Evolutionary conservation across 2,797 vertebrate species (phyloP), one percentile per base, ranked within the genome.

Genomic region (Ateles fusciceps): DNA sequence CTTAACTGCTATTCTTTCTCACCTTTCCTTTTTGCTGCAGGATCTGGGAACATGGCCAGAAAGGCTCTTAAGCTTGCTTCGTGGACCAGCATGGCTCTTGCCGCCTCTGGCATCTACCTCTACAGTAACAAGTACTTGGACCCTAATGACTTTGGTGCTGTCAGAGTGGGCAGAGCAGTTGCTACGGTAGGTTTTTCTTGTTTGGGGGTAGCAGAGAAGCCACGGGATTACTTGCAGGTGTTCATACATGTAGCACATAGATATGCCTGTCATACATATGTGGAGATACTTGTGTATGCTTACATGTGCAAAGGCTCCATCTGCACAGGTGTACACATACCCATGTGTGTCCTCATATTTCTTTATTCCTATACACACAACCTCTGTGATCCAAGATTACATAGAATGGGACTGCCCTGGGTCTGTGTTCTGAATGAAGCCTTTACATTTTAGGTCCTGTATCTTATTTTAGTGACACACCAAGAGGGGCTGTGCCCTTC

Each of bases 91-190:
- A 98, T 98, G 71, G 98, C 98, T 42, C 98, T 99, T 0, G 98
- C 99, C 64, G 98, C 99, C 52, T 99, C 99, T 24, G 99, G 99
- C n/a, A 85, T 99, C 95, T 99, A 99, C 97, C 92, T 99, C 30
- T 99, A 99, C 95, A 98, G 98, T 88, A 98, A 96, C 97, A 98
- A 98, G 93, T 99, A 98, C 89, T 94, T 99, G 98, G 99, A 99
- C 98, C 98, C 99, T 97, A 99, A 98, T 94, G 99, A 99, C 98
- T 99, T 99, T 96, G 99, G 99, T 30, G 93, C 99, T 14, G 97
- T 99, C 96, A 99, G 99, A 96, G 99, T 99, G 44, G 99, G 99
- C 96, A 99, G 99, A 98, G 99, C 99, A 5, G 99, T 99, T 72
- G 98, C 98, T 79, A 99, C 99, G 44, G 99, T 99, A 98, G 99